A percentile compares a stretch with the other conserved stretches of the same genome.
phyloP scores from a whole-genome alignment of 2,113 vertebrate species.

The Petroica traversi region DNA sequence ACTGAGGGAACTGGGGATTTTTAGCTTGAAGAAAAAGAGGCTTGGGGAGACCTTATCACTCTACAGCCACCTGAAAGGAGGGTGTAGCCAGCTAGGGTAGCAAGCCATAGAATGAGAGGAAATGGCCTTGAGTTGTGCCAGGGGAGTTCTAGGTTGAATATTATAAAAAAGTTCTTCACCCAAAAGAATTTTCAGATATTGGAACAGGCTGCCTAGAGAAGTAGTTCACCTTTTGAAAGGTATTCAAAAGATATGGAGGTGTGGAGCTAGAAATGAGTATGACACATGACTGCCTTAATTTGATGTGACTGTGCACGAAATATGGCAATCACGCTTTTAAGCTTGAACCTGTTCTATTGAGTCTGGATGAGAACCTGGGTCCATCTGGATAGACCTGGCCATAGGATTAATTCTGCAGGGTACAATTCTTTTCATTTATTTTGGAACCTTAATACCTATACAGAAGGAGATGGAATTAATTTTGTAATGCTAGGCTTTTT shows the following conservation, averaged over 20 bases:
- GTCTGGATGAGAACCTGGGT: not conserved
- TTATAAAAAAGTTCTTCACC: not conserved
- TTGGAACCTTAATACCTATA: not conserved
- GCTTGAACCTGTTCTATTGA: not conserved
- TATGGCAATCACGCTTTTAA: not conserved
- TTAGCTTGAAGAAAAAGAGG: not conserved
- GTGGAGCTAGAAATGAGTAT: not conserved
- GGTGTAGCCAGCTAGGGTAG: not conserved
- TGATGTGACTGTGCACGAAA: not conserved
- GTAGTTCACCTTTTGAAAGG: no score
- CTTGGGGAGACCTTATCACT: not conserved
- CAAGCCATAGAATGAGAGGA: not conserved
- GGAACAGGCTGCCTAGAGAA: not conserved
- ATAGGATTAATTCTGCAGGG: not conserved
- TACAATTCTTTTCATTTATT: not conserved
- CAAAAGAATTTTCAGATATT: rapidly evolving
- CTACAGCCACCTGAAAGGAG: not conserved
- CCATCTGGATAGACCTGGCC: not conserved
- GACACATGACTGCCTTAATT: not conserved
- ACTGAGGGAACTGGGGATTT: not conserved
- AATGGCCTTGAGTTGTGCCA: not conserved
- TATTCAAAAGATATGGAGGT: not conserved
- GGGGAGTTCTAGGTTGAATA: not conserved
- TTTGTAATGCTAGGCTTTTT: not conserved
- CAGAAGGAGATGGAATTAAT: not conserved